Percentiles rank a stretch among this genome's conserved stretches.
Evolutionary conservation across 2,888 invertebrate species (phyloP).

Genomic region (Sarcophaga subvicina): DNA sequence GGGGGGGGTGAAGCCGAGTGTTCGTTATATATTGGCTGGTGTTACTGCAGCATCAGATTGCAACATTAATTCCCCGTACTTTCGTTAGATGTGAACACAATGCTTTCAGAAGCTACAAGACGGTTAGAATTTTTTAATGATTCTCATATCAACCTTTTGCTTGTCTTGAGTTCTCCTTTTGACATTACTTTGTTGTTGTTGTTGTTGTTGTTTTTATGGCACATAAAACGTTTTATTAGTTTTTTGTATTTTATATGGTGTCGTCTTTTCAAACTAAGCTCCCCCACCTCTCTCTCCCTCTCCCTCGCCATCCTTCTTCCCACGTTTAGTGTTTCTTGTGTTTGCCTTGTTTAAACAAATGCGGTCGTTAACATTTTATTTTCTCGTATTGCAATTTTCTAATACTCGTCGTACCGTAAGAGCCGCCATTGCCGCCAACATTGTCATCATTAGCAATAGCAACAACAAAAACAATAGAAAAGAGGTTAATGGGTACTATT

Average conservation of each 20-base stretch:
- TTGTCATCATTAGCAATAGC: constrained; percentile 35
- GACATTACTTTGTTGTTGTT: not conserved
- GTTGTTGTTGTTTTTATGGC: not conserved
- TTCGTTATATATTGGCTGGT: not conserved
- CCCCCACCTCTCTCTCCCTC: no score
- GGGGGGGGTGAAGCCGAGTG: not conserved
- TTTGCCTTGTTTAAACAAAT: constrained; percentile 56
- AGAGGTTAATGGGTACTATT: not conserved
- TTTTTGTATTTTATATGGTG: constrained; percentile 57
- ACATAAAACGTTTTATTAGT: constrained; percentile 65
- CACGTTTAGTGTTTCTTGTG: no score
- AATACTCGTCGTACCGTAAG: constrained; percentile 10
- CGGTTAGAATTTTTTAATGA: constrained; percentile 50
- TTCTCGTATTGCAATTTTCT: constrained; percentile 63
- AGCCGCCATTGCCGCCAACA: constrained; percentile 33
- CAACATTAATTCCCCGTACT: constrained; percentile 35
- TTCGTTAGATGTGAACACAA: not conserved
- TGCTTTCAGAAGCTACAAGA: not conserved
- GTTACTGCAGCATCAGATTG: constrained; percentile 38
- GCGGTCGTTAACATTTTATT: constrained; percentile 69
- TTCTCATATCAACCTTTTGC: constrained; percentile 50
- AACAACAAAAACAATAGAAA: constrained; percentile 4
- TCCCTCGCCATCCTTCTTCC: no score
- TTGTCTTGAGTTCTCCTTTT: constrained; percentile 33
- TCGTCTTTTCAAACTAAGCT: not conserved